Base-by-base conservation (phyloP, 2,113 vertebrate genomes). In the Macquaria ambigua region DNA sequence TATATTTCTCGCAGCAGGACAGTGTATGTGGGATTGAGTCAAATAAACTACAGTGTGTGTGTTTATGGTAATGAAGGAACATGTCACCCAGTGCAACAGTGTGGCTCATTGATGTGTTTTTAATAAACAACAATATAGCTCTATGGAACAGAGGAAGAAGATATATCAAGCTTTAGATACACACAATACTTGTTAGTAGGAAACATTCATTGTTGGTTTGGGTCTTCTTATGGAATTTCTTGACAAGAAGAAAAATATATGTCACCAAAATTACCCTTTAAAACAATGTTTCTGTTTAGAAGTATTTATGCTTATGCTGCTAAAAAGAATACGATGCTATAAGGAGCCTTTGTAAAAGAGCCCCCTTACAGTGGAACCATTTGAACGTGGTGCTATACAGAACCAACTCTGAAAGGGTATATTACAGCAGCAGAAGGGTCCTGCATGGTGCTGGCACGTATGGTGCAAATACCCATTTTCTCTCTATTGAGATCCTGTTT, bases 401-500 rank as follows among this genome's bases (percentile, higher is more conserved):
- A 70, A 31, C 28, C 28, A n/a, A 14, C 46, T 75, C 53, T 55
- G 37, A 68, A 34, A n/a, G 63, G 55, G 41, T 55, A 62, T 18
- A 23, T 81, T 67, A 55, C 2, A 71, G 73, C 86, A 73, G 63
- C 55, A 55, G 70, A 28, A 15, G 46, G 8, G n/a, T 53, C 46
- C 53, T 28, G 18, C 62, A 4, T 14, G 50, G 25, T 63, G 58
- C 67, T 46, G 43, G 43, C 12, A 46, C 46, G 10, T 48, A 3
- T 18, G 50, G 34, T 71, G 63, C 67, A 48, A 67, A 70, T 43
- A 43, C 25, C 31, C 64, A n/a, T 58, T 74, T 62, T 41, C 69
- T 25, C 48, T 77, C 66, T 4, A 4, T 23, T 20, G 67, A 75
- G 74, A 81, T 59, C 4, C 55, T 67, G 61, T 81, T 89, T 83